A percentile compares a stretch with the other conserved stretches of the same genome.
These are phyloP conservation scores for Peromyscus polionotus DNA, from an alignment of 2,113 vertebrate species.

Conservation along the genomic window DNA sequence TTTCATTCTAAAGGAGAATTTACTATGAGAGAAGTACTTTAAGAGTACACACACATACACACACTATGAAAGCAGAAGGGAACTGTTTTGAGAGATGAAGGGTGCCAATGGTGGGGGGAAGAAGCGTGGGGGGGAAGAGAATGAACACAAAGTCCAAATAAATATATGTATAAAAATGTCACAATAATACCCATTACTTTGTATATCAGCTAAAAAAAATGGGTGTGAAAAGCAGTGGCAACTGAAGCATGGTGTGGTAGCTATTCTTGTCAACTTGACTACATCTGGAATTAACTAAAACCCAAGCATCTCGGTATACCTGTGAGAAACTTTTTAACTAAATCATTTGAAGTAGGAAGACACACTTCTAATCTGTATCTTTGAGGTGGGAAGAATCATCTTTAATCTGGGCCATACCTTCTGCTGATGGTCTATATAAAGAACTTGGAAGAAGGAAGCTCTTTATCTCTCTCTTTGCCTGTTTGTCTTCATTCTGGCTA, in stretches of 20 bases:
- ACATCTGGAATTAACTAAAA: neutral
- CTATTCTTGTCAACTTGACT: no score
- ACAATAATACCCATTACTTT: neutral
- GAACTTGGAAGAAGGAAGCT: no score
- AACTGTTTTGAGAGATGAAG: neutral
- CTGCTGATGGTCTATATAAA: no score
- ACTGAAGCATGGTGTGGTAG: neutral
- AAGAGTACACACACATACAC: neutral
- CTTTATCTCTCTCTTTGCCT: no score
- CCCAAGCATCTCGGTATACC: neutral
- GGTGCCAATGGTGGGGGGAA: neutral
- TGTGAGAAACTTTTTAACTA: neutral
- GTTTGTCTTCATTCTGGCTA: no score
- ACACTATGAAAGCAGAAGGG: neutral
- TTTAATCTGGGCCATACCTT: neutral
- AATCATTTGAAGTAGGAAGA: neutral
- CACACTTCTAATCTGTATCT: no score
- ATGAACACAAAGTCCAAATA: neutral
- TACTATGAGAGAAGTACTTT: neutral
- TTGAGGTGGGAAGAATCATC: no score
- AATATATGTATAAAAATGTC: neutral
- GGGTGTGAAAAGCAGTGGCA: neutral
- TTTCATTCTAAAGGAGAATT: neutral
- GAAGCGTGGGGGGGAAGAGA: neutral
- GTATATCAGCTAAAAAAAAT: neutral